Evolutionary conservation across 2,888 invertebrate species (phyloP), one percentile per base, ranked within the genome.

Genomic region (Platycheirus albimanus): DNA sequence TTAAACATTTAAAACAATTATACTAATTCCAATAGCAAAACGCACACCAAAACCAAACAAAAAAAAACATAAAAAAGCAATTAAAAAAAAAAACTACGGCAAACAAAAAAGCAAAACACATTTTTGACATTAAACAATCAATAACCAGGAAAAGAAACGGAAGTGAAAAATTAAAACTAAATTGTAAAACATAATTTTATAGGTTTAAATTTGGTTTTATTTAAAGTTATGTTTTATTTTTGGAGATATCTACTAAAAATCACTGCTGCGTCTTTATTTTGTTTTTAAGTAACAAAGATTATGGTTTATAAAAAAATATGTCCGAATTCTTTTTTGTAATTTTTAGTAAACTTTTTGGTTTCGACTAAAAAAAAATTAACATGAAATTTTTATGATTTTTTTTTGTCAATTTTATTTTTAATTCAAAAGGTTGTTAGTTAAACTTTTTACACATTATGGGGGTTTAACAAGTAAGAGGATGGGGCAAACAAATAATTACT

Each of bases 241-340:
- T 74, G 83, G 84, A 85, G 75, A 83, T 81, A 86, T 85, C 86
- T 85, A 86, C 86, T 86, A 85, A 84, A 86, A 86, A 86, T 86
- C 86, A 86, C 86, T 86, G 86, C 86, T 86, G 86, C 86, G 83
- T 84, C 71, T 54, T 67, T 74, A 15, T 54, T 36, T 58, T 76
- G n/a, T 45, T 19, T 56, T 56, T 56, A 17, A 13, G 38, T 8
- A 52, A 43, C 10, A 45, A 10, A 63, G 7, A 19, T 19, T 71
- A 28, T 8, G 41, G 15, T 4, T 8, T 1, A 33, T 8, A 33
- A 30, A 24, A 56, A 77, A 71, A 81, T 49, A 64, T n/a, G 38
- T 76, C 58, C 70, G 56, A 78, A 83, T 72, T 8, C 19, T 51
- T 19, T 19, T 10, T 64, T 72, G 77, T 63, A 83, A 83, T 78